Evolutionary conservation across 2,888 invertebrate species (phyloP).

Genomic region (Syrphus vitripennis): DNA sequence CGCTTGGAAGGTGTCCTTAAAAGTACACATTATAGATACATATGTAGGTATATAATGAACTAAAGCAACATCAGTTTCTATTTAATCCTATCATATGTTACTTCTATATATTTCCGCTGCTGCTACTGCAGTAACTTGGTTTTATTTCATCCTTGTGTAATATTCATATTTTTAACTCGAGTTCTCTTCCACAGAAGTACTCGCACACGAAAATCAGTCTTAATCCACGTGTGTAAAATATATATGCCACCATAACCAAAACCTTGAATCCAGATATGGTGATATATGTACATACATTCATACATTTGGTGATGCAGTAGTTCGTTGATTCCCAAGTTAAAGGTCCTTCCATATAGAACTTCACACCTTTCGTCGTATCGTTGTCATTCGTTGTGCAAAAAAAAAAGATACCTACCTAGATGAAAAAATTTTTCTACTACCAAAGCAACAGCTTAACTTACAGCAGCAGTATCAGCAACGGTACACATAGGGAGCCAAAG

Average conservation of each 20-base stretch:
- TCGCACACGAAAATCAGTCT: constrained; percentile 32
- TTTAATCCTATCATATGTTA: constrained; percentile 54
- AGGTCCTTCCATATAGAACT: neutral
- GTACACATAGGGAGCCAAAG: neutral
- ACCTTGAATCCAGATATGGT: constrained; percentile 70
- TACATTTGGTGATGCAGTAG: constrained; percentile 3
- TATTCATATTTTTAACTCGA: constrained; percentile 44
- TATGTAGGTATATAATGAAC: neutral
- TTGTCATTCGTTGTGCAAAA: neutral
- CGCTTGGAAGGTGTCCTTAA: constrained; percentile 24
- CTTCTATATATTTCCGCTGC: constrained; percentile 52
- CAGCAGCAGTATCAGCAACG: neutral
- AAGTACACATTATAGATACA: neutral
- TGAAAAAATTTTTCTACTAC: constrained; percentile 2
- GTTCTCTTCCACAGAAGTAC: constrained; percentile 22
- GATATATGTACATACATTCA: too few species aligned
- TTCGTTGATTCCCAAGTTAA: neutral
- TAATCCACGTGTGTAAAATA: constrained; percentile 74
- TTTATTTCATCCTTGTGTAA: constrained; percentile 62
- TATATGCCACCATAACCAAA: constrained; percentile 74
- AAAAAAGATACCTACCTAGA: constrained; percentile 21
- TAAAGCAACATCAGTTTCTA: constrained; percentile 36
- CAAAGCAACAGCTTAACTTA: neutral
- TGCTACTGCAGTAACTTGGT: constrained; percentile 58
- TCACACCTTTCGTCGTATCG: neutral